Conservation (phyloP, 2,888 invertebrate genomes). For the Stenodema calcarata region DNA sequence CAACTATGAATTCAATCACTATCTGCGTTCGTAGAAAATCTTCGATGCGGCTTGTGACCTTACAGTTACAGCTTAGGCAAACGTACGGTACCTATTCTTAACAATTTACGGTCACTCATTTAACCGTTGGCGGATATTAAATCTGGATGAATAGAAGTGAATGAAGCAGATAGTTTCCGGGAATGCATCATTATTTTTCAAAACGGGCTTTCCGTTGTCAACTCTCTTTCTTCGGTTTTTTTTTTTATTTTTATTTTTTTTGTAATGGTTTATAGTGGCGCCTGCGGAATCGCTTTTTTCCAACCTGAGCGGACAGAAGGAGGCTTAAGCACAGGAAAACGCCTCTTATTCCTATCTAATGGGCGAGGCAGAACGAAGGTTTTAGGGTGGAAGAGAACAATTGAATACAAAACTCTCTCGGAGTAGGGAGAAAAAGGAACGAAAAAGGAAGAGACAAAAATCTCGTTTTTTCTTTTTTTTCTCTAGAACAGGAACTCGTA, state of each 20-base stretch:
- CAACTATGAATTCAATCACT: too few relatives aligned
- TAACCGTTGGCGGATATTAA: background rate
- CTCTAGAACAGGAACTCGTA: background rate
- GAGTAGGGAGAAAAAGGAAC: background rate
- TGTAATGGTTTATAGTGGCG: background rate
- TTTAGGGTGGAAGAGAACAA: constrained; percentile 34
- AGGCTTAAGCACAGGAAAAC: background rate
- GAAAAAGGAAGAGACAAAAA: background rate
- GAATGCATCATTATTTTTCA: background rate
- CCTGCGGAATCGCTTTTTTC: background rate
- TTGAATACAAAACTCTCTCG: constrained; percentile 33
- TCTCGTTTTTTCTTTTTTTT: background rate
- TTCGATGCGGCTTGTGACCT: too few relatives aligned
- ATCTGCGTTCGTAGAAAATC: too few relatives aligned
- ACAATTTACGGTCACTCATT: too few relatives aligned
- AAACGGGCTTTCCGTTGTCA: background rate
- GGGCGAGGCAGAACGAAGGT: constrained; percentile 9
- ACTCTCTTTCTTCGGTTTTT: background rate
- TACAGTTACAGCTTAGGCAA: too few relatives aligned
- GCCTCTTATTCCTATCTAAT: constrained; percentile 37
- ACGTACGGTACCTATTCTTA: too few relatives aligned
- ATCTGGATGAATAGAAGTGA: background rate
- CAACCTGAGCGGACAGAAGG: background rate
- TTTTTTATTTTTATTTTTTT: background rate
- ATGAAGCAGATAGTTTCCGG: background rate